These are phyloP conservation scores for Tychaedon coryphoeus DNA, from an alignment of 2,113 vertebrate genomes.

Conservation along the genomic window DNA sequence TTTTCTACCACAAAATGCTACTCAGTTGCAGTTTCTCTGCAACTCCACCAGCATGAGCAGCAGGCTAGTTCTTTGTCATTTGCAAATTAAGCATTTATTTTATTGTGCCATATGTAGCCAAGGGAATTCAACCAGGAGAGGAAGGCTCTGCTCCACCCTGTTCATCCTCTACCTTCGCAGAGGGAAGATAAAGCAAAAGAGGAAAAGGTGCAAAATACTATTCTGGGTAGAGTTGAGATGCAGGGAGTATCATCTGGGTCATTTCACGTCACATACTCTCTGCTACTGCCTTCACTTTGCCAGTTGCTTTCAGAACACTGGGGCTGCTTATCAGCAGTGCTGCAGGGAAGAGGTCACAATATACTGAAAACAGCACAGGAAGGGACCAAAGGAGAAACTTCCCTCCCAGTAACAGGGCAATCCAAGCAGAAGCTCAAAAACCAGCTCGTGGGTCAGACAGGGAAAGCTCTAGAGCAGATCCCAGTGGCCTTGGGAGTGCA, in stretches of 20 bases:
- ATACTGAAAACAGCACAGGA: background rate
- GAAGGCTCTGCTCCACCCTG: background rate
- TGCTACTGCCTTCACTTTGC: background rate
- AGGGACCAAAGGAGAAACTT: background rate
- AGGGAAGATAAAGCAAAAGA: background rate
- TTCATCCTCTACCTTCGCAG: background rate
- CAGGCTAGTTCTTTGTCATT: background rate
- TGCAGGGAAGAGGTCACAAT: background rate
- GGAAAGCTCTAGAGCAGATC: background rate
- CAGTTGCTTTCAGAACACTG: background rate
- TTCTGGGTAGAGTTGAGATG: background rate
- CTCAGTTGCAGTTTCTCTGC: background rate
- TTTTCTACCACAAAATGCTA: background rate
- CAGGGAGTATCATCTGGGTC: background rate
- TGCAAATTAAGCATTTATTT: background rate
- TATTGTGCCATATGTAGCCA: background rate
- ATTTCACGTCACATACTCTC: background rate
- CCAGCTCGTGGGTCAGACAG: rapidly evolving
- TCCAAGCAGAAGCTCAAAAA: background rate
- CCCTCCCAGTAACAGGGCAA: background rate
- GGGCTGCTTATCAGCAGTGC: background rate
- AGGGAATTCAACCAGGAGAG: background rate
- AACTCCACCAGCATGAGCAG: background rate
- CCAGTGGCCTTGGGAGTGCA: background rate
- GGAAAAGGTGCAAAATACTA: background rate